These are phyloP conservation scores for Stichodactyla mertensii DNA, from an alignment of 64 coral and sea anemone species.

Conservation along the genomic window DNA sequence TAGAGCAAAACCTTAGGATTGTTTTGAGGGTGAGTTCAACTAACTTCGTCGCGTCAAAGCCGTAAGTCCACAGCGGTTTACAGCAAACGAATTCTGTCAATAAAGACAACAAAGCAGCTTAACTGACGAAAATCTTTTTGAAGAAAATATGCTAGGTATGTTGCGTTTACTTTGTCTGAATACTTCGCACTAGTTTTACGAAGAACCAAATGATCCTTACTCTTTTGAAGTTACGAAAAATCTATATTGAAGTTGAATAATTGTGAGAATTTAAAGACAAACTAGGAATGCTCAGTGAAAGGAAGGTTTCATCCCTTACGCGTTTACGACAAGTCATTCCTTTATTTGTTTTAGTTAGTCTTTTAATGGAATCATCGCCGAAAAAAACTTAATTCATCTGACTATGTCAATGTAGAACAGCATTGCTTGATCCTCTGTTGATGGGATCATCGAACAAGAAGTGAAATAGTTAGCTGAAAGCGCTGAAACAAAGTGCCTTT, in stretches of 20 bases:
- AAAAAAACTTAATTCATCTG: constrained; percentile 12
- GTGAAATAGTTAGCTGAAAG: neutral
- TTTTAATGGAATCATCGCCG: constrained; percentile 23
- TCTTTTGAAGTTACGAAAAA: neutral
- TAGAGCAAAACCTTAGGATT: neutral
- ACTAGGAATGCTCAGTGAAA: neutral
- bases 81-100: constrained; percentile 13
- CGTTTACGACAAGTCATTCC: neutral
- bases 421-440: neutral
- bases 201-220: neutral
- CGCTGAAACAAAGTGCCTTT: neutral
- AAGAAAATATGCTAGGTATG: constrained; percentile 44
- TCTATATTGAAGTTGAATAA: neutral
- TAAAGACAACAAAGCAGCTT: constrained; percentile 19
- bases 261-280: neutral
- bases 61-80: constrained; percentile 5
- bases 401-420: neutral
- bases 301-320: neutral
- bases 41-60: neutral
- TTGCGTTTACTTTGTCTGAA: constrained; percentile 6
- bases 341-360: constrained; percentile 22
- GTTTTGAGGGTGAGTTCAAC: neutral
- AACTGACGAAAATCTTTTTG: constrained; percentile 16
- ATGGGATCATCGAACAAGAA: neutral
- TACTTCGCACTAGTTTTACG: neutral